These are phyloP conservation scores for Microctonus hyperodae DNA, from an alignment of 2,888 invertebrate genomes.

Conservation along the genomic window DNA sequence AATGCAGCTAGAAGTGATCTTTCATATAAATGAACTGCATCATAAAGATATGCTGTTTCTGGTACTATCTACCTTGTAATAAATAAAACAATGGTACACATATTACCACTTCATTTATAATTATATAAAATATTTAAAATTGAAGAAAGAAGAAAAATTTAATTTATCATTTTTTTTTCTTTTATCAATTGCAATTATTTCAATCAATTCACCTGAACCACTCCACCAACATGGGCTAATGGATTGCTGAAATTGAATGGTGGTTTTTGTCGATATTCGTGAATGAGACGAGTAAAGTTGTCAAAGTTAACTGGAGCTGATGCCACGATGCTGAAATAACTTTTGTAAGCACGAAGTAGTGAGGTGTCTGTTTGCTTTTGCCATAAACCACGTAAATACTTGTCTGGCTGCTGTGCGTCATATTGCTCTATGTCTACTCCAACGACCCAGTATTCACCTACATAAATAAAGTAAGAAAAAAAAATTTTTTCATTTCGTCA, in stretches of 20 bases:
- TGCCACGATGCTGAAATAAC: constrained; percentile 84
- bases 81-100: constrained; percentile 34
- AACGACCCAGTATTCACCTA: constrained; percentile 93
- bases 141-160: neutral
- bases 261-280: constrained; percentile 81
- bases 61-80: constrained; percentile 74
- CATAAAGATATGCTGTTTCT: constrained; percentile 92
- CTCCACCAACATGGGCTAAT: constrained; percentile 73
- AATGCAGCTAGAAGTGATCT: constrained; percentile 78
- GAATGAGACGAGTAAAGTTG: constrained; percentile 78
- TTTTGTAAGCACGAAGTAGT: constrained; percentile 77
- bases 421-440: constrained; percentile 92
- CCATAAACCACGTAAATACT: constrained; percentile 81
- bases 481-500: neutral
- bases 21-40: constrained; percentile 92
- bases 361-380: constrained; percentile 65
- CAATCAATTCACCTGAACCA: constrained; percentile 56
- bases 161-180: constrained; percentile 3
- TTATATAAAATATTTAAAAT: neutral
- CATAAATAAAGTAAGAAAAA: constrained; percentile 7
- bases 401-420: constrained; percentile 77
- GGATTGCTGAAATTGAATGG: constrained; percentile 91
- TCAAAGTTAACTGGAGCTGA: constrained; percentile 77
- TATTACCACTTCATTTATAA: constrained; percentile 9
- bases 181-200: constrained; percentile 3